Evolutionary conservation across 2,797 vertebrate genomes (phyloP), one percentile per base, ranked within the genome.

Genomic region (Sebastes flavidus): DNA sequence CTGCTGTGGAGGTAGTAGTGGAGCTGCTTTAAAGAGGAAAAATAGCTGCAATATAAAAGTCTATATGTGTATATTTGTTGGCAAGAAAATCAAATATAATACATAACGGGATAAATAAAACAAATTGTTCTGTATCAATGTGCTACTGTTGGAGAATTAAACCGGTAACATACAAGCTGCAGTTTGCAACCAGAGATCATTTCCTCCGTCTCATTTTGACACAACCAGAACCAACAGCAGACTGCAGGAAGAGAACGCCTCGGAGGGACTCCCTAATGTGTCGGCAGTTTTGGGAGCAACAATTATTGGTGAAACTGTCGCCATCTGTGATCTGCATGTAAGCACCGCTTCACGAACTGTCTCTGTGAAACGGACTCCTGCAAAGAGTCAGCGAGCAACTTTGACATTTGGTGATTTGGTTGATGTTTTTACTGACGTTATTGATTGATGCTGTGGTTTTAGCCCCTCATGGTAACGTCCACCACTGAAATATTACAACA

Each of bases 11-110:
- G 29, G 83, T 61, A 29, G 38, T 42, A 32, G 83, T 25, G 49
- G 36, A 22, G 80, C 36, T 22, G 56, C 71, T 82, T 54, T 80
- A 84, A 83, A 74, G 36, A 83, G 70, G 78, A 82, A 46, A 65
- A 73, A 83, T 32, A 22, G 62, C 60, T 20, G 72, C 22, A 56
- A 58, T 75, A 58, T 72, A 52, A 65, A 76, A 66, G 25, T 24
- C 24, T 30, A 46, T 59, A 34, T 63, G 54, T 30, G 36, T 14
- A 1, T 0, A 1, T 58, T 18, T 58, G 29, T 36, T 3, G 10
- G 34, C 27, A 12, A 12, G 16, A 11, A 36, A 22, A 46, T 36
- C 1, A 32, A 24, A 13, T 36, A 13, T 5, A 4, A 24, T 8
- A 14, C 4, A 24, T 42, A 46, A 14, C 2, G 2, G 10, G 34